Base-by-base conservation (phyloP, 2,797 vertebrate genomes). In the Diplodus sargus region DNA sequence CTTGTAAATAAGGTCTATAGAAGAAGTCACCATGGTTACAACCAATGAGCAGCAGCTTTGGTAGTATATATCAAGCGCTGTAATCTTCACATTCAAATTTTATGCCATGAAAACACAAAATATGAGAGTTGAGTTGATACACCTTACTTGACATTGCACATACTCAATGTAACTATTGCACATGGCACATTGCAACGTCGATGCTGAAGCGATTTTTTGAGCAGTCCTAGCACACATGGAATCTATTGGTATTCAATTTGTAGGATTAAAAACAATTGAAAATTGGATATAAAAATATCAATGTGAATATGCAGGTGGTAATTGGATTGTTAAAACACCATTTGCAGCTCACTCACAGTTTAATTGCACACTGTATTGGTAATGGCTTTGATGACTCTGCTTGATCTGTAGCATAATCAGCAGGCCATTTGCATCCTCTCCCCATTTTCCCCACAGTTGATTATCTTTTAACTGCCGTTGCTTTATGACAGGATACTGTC, bases 351-450 rank as follows among this genome's bases (percentile, higher is more conserved):
- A 9, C 30, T 70, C 53, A 4, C 20, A 51, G 51, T 60, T 71
- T 45, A 59, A 68, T 45, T 54, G 45, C 22, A 48, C 25, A 45
- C 43, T 70, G n/a, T 64, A 18, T 12, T 74, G n/a, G n/a, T 57
- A 70, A 69, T 73, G 18, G 63, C 20, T 67, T 47, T 47, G 47
- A 62, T 53, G 60, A 70, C 42, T 65, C n/a, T 42, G 47, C 17
- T 51, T 68, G 59, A 73, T 73, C 49, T 57, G 34, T 47, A n/a
- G 48, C 54, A 61, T 34, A 70, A 74, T 61, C 22, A 67, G 57
- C 22, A 51, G 48, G 20, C 22, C 8, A 52, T 56, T 65, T 73
- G 17, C 58, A 39, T 69, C 12, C 49, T 63, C 57, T 49, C 14
- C n/a, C 8, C 20, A 39, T 54, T 73, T 53, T 22, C 49, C 45